phyloP scores from a whole-genome alignment of 2,113 vertebrate species.

The Colius striatus region DNA sequence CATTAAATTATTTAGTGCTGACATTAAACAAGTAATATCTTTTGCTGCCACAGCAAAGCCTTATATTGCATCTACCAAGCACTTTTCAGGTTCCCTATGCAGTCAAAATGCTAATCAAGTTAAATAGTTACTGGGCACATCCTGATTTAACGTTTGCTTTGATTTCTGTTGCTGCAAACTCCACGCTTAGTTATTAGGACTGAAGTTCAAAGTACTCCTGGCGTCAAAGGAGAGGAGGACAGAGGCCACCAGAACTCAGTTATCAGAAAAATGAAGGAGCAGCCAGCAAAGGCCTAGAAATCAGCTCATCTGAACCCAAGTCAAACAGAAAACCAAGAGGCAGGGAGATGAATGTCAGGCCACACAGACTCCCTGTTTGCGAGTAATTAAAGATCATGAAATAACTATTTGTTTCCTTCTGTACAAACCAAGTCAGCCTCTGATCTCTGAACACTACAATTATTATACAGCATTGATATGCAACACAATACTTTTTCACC shows the following conservation, averaged over 20 bases:
- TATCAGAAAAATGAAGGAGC: not conserved
- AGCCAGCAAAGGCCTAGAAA: not conserved
- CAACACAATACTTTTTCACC: not conserved
- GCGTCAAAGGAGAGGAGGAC: not conserved
- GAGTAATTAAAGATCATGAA: constrained; percentile 14
- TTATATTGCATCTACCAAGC: not conserved
- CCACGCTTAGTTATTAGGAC: not conserved
- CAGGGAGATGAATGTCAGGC: not conserved
- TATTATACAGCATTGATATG: constrained; percentile 4
- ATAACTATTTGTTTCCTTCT: not conserved
- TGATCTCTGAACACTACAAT: not conserved
- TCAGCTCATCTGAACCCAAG: not conserved
- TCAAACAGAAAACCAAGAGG: not conserved
- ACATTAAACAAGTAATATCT: constrained; percentile 55
- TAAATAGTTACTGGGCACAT: constrained; percentile 24
- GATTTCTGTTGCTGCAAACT: not conserved
- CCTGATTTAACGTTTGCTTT: not conserved
- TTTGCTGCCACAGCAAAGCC: constrained; percentile 11
- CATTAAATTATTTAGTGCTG: constrained; percentile 53
- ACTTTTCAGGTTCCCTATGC: not conserved
- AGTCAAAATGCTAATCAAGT: constrained; percentile 46
- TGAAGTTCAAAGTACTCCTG: not conserved
- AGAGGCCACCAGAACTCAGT: not conserved
- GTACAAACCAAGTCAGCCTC: not conserved
- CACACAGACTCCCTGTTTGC: not conserved